These are phyloP conservation scores for Mycetomoellerius zeteki DNA, from an alignment of 1,140 invertebrate genomes.

Conservation along the genomic window DNA sequence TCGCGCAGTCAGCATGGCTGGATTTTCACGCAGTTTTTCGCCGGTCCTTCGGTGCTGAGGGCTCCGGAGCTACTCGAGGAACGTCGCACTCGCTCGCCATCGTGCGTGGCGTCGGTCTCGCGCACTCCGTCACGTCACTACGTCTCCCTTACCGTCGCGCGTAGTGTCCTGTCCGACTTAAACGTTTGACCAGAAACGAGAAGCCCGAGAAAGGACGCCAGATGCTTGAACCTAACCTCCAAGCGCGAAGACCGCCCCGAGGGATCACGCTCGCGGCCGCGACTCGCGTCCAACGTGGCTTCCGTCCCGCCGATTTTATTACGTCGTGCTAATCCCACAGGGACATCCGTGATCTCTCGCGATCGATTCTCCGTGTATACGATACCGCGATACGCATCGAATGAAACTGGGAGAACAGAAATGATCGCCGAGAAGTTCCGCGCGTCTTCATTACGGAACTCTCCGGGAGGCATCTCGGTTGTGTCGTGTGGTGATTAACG, in stretches of 20 bases:
- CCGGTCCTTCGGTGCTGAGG: conserved; percentile 62
- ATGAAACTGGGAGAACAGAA: neutral
- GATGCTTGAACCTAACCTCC: conserved; percentile 77
- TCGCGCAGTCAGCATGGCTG: conserved; percentile 84
- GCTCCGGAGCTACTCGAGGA: conserved; percentile 5
- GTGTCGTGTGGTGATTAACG: neutral
- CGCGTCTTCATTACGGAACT: conserved; percentile 14
- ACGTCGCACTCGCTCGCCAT: conserved; percentile 33
- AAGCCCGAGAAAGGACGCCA: conserved; percentile 67
- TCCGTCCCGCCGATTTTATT: neutral
- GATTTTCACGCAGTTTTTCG: conserved; percentile 70
- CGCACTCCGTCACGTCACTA: neutral
- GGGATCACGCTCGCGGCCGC: conserved; percentile 51
- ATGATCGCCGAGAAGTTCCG: neutral
- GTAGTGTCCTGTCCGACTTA: conserved; percentile 4
- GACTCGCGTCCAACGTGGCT: conserved; percentile 38
- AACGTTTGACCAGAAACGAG: neutral
- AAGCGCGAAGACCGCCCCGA: conserved; percentile 72
- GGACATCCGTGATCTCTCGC: neutral
- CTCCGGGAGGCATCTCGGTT: neutral
- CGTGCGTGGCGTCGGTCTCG: conserved; percentile 13
- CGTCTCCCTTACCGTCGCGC: neutral
- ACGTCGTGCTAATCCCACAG: neutral
- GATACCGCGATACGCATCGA: conserved; percentile 6
- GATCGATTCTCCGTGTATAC: conserved; percentile 42